Evolutionary conservation across 2,113 vertebrate species (phyloP).

Genomic region (Pseudorectes ferrugineus): DNA sequence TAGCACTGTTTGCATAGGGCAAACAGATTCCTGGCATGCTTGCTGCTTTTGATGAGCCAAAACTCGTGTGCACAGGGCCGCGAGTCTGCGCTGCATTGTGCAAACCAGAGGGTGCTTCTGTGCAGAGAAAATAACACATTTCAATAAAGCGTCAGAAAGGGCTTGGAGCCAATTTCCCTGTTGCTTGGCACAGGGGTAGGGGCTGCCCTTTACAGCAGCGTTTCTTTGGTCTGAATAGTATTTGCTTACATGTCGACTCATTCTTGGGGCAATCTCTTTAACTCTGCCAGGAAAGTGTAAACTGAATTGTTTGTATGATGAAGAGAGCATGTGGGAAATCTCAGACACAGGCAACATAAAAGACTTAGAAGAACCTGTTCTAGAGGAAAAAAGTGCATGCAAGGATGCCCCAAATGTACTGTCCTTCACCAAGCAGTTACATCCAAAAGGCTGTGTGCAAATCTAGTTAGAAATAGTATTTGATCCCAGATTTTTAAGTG

Average conservation of each 20-base stretch:
- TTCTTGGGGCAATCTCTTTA: background rate
- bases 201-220: background rate
- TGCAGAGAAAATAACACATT: background rate
- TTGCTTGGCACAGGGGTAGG: background rate
- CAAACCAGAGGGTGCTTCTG: background rate
- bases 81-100: background rate
- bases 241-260: background rate
- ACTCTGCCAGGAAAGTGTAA: background rate
- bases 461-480: background rate
- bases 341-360: background rate
- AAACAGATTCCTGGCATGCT: slow-evolving; percentile 35
- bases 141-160: background rate
- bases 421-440: background rate
- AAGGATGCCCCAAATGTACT: background rate
- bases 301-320: background rate
- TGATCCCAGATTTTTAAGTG: background rate
- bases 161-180: background rate
- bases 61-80: accelerated
- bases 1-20: slow-evolving; percentile 7
- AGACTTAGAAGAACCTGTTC: background rate
- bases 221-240: background rate
- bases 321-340: background rate
- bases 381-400: background rate
- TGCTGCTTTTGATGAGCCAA: background rate
- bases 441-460: background rate